Evolutionary conservation across 2,797 vertebrate species (phyloP).

Genomic region (Platyrinchus mystaceus): DNA sequence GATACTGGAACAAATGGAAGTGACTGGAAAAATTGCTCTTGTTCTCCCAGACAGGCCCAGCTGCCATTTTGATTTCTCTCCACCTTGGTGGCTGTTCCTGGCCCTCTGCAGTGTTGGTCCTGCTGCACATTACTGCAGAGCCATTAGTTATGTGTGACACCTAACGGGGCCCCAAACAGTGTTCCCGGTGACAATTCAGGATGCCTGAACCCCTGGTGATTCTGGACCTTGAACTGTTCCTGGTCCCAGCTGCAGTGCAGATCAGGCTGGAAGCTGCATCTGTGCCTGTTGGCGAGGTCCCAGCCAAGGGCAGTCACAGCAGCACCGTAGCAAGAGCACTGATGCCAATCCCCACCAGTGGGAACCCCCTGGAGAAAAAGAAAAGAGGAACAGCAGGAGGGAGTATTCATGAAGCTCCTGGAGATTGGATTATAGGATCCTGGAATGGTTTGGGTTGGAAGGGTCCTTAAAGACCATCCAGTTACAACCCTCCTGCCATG

Average conservation of each 20-base stretch:
- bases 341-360: fast-evolving
- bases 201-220: background rate
- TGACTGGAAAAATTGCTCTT: conserved; percentile 12
- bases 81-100: background rate
- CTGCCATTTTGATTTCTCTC: conserved; percentile 44
- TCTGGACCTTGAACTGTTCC: background rate
- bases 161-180: background rate
- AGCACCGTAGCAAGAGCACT: fast-evolving
- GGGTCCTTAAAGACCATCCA: background rate
- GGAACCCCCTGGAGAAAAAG: fast-evolving
- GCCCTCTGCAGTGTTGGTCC: background rate
- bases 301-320: background rate
- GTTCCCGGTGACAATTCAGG: background rate
- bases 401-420: background rate
- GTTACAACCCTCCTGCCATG: background rate
- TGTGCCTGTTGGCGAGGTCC: background rate
- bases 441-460: background rate
- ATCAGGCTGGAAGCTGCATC: background rate
- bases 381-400: background rate
- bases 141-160: background rate
- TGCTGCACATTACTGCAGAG: background rate
- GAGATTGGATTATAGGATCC: background rate
- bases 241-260: background rate
- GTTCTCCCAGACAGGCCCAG: background rate
- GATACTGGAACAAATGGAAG: conserved; percentile 34